Base-by-base conservation (phyloP, 2,797 vertebrate genomes). In the Pelodytes ibericus region DNA sequence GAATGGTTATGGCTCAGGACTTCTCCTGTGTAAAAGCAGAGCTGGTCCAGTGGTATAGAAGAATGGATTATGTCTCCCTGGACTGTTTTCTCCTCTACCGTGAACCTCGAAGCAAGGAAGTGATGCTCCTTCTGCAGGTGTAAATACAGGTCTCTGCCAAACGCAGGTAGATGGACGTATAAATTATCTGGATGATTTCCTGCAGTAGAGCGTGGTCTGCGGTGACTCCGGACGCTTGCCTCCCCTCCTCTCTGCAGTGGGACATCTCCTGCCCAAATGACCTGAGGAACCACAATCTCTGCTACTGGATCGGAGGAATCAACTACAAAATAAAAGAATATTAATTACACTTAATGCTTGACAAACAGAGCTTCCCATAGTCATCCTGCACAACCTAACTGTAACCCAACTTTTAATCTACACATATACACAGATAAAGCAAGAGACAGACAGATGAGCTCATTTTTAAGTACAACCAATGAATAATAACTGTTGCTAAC, bases 21-120 rank as follows among this genome's bases (percentile, higher is more conserved):
- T 58, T 81, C 88, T 65, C 96, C 96, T 0, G 94, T 93, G 90
- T 96, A 98, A 83, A 96, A 96, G 89, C 96, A 98, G 69, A 84
- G 84, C 49, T 77, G 85, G 4, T 79, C 80, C 1, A 75, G 80
- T 39, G 86, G 86, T 20, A 70, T 80, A 31, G 53, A 81, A 74
- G 74, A 78, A 53, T 44, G 71, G 47, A 39, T 0, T 60, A 36
- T 15, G 74, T 74, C 2, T 81, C 58, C 59, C 2, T 6, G n/a
- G 57, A 44, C 84, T 75, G 60, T 84, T 85, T 24, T 82, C 81
- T 92, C 86, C 86, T 95, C 93, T 65, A 93, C 89, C 49, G 90
- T 84, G 84, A 98, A 95, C 79, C 85, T 89, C 33, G 83, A 77
- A 0, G 94, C 89, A 11, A 98, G 90, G 82, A 96, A 96, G 29